Conservation (phyloP, 1,140 invertebrate species). For the Teleopsis dalmanni region DNA sequence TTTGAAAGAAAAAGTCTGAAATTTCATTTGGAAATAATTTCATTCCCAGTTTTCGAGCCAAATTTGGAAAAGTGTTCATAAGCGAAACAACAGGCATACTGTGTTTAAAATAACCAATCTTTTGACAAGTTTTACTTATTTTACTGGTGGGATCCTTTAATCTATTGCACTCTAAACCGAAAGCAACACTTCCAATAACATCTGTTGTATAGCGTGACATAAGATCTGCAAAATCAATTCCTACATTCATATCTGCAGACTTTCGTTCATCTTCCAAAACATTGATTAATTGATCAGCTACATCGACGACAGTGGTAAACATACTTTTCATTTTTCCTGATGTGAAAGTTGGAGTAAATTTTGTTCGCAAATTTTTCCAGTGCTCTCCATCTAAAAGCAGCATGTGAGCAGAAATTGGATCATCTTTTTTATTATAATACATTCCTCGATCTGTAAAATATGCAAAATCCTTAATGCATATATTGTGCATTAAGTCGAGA, state of each 20-base stretch:
- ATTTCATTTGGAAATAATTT: slow-evolving; percentile 43
- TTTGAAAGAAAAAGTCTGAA: slow-evolving; percentile 45
- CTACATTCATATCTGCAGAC: neutral
- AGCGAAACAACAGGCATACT: slow-evolving; percentile 16
- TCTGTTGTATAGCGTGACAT: slow-evolving; percentile 52
- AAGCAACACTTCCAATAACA: slow-evolving; percentile 52
- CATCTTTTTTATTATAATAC: slow-evolving; percentile 41
- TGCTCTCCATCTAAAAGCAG: slow-evolving; percentile 44
- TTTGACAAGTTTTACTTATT: slow-evolving; percentile 42
- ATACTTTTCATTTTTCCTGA: slow-evolving; percentile 52
- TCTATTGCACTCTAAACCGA: slow-evolving; percentile 52
- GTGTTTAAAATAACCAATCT: slow-evolving; percentile 23
- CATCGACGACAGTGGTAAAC: slow-evolving; percentile 37
- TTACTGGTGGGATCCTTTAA: slow-evolving; percentile 48
- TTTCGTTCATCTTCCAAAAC: slow-evolving; percentile 21
- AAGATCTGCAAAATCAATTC: slow-evolving; percentile 39
- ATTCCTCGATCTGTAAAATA: slow-evolving; percentile 47
- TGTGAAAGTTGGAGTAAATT: slow-evolving; percentile 51
- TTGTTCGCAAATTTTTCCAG: slow-evolving; percentile 50
- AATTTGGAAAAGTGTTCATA: slow-evolving; percentile 19
- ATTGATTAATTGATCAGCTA: slow-evolving; percentile 31
- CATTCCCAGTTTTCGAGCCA: slow-evolving; percentile 19
- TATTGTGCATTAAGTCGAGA: slow-evolving; percentile 52
- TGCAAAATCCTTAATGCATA: slow-evolving; percentile 53
- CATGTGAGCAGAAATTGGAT: slow-evolving; percentile 46